Base-by-base conservation (phyloP, 1,140 invertebrate species). In the Hylaeus volcanicus region DNA sequence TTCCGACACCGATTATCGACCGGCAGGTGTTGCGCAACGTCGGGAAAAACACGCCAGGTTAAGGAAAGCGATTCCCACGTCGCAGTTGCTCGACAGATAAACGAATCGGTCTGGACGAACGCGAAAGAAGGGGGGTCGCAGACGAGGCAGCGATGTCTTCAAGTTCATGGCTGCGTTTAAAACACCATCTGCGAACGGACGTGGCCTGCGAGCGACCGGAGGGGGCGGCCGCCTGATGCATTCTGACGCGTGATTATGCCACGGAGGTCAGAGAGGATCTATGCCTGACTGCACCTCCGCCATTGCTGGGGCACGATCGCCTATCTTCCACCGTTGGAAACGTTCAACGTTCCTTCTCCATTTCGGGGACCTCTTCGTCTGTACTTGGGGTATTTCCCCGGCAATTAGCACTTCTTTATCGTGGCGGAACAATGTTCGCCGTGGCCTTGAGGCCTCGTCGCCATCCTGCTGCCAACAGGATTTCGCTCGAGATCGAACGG, bases 161-260 rank as follows among this genome's bases (percentile, higher is more conserved):
- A 86, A 83, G 84, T 86, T 86, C 84, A 83, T 83, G 85, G 80
- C 79, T 83, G 80, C 76, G 76, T 83, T 86, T 80, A 76, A 83
- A 86, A 83, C 76, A 86, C 81, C 81, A 86, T 86, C 85, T 76
- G 85, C 81, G 73, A 86, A 73, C 84, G 81, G 81, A 86, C 79
- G 74, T 66, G 74, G 79, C 66, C 75, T 82, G 83, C 80, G 64
- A 82, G 77, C 78, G 68, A 45, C 55, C 72, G 75, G 68, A 76
- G 75, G 84, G 74, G 61, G 78, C 70, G 63, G 70, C 60, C 74
- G 81, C 63, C 84, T 79, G 85, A 83, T 86, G 84, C 85, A 86
- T 87, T 87, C 85, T 86, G 82, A 87, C 86, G 81, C 86, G 85
- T 87, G 86, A 87, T 87, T 86, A 86, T 87, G 81, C 79, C 85